phyloP scores from a whole-genome alignment of 2,888 invertebrate species.

The Drosophila tripunctata region DNA sequence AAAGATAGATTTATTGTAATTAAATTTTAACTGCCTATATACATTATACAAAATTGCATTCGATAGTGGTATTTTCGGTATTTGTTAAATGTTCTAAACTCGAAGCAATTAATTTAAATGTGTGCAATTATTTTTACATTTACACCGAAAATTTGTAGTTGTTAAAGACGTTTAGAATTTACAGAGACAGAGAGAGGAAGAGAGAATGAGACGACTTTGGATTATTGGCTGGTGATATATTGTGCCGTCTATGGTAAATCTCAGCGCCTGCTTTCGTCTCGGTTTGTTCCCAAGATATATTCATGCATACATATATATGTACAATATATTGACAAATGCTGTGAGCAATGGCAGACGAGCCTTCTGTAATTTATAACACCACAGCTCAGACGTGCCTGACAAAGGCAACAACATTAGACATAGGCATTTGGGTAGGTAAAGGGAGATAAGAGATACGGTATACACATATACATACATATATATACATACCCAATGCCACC shows the following conservation, averaged over 20 bases:
- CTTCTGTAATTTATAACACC: conserved; percentile 71
- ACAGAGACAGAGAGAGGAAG: background rate
- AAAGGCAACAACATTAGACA: conserved; percentile 23
- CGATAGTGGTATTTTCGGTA: background rate
- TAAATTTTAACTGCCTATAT: no score
- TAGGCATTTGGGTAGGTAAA: no score
- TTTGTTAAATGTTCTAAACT: background rate
- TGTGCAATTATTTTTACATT: background rate
- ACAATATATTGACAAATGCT: conserved; percentile 72
- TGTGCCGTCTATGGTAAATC: conserved; percentile 55
- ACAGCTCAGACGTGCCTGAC: conserved; percentile 59
- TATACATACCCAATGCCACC: conserved; percentile 5
- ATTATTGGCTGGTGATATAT: conserved; percentile 58
- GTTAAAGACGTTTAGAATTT: conserved; percentile 2
- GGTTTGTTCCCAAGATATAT: conserved; percentile 2
- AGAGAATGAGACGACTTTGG: conserved; percentile 27
- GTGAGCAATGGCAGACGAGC: conserved; percentile 57
- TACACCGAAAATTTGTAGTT: background rate
- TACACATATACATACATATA: background rate
- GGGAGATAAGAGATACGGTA: background rate
- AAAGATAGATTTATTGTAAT: no score
- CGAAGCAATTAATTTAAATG: background rate
- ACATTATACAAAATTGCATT: no score
- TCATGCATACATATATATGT: no score
- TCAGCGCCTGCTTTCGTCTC: conserved; percentile 29